Evolutionary conservation across 2,888 invertebrate genomes (phyloP), one percentile per base, ranked within the genome.

Genomic region (Kryphioiulus occultus): DNA sequence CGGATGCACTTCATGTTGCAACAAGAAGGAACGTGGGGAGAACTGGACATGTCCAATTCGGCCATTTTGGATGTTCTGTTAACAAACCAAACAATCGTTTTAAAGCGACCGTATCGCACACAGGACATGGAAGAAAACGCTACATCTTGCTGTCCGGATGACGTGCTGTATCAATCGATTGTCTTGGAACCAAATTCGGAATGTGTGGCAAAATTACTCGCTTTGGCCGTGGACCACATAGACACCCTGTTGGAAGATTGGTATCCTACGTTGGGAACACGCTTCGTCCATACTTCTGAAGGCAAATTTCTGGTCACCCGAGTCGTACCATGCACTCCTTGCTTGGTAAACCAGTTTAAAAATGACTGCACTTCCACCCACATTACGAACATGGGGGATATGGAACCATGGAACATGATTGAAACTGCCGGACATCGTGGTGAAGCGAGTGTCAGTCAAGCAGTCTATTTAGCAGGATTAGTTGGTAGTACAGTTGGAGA

Each of bases 231-330:
- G 0, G 99, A 99, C 92, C 98, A 99, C 91, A 96, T 99, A 89
- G 99, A 99, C 92, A 95, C 98, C 87, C 93, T 99, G 86, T 93
- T 99, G 0, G 99, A 99, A 92, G 99, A 99, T 92, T 99, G 99
- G 99, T 99, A 98, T 92, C 99, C 98, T 0, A 97, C 97, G 0
- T 93, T 98, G 88, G 99, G 99, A 30, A 98, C 98, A 0, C 94
- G 99, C 78, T 99, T 99, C 92, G 98, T 98, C 2, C 99, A 99
- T 92, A 99, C 99, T 0, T 98, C 98, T 0, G 98, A 98, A 89
- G 99, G 99, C 0, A 95, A 97, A 90, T 96, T 98, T 92, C 93
- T 99, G 68, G 97, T 99, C 87, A 99, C 98, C 0, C 94, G 99
- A 15, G 92, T 99, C 88, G 96, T 99, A 89, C 96, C 98, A 0